Evolutionary conservation across 37 sponge, comb jelly and placozoan species (phyloP).

Genomic region (Amphimedon queenslandica): DNA sequence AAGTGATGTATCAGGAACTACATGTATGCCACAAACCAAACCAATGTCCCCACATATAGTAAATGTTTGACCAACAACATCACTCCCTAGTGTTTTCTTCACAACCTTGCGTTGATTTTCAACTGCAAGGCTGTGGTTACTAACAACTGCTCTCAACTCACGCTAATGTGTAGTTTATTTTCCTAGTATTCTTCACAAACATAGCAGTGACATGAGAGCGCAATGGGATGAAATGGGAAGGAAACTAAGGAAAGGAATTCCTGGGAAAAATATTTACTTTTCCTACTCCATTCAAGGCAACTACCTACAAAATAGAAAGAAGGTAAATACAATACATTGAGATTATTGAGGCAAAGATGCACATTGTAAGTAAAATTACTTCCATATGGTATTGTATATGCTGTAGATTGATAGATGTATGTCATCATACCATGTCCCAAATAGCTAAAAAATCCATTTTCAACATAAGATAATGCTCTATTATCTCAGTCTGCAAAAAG

Average conservation of each 20-base stretch:
- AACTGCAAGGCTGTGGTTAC: slow-evolving; percentile 19
- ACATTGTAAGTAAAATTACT: too few species aligned
- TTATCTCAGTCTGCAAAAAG: slow-evolving; percentile 25
- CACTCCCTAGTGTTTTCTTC: not conserved
- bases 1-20: slow-evolving; percentile 33
- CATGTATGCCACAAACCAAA: slow-evolving; percentile 17
- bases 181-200: too few species aligned
- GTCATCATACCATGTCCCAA: slow-evolving; percentile 44
- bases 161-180: too few species aligned
- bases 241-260: slow-evolving; percentile 43
- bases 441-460: slow-evolving; percentile 36
- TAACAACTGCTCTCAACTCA: slow-evolving; percentile 18
- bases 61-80: slow-evolving; percentile 9
- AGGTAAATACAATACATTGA: not conserved
- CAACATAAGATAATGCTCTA: slow-evolving; percentile 35
- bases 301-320: slow-evolving; percentile 13
- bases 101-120: slow-evolving; percentile 16
- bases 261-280: slow-evolving; percentile 41
- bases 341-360: not conserved
- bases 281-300: slow-evolving; percentile 39
- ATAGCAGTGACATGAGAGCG: slow-evolving; percentile 33
- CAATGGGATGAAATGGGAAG: slow-evolving; percentile 25
- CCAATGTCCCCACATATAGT: slow-evolving; percentile 39
- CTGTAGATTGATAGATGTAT: not conserved
- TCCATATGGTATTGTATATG: not conserved